These are phyloP conservation scores for Halcyon badia DNA, from an alignment of 2,797 vertebrate species.

Conservation along the genomic window DNA sequence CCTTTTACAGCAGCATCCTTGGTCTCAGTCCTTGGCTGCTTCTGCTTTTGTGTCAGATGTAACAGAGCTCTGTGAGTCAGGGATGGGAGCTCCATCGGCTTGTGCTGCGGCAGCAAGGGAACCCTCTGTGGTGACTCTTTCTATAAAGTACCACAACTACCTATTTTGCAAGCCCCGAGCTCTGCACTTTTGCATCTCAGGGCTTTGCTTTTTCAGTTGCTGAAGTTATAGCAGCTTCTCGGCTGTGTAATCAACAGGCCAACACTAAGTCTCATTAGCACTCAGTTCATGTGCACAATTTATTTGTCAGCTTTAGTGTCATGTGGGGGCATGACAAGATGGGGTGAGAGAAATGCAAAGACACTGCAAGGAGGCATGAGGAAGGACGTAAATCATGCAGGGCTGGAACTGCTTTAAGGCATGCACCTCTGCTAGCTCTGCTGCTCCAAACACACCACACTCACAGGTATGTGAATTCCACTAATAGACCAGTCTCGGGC, in stretches of 20 bases:
- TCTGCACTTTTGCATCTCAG: neutral
- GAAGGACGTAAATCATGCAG: neutral
- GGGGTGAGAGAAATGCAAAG: neutral
- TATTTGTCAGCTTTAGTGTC: neutral
- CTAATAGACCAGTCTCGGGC: accelerated
- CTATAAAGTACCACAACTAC: neutral
- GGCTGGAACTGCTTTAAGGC: neutral
- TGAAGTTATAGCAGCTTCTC: neutral
- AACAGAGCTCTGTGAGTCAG: neutral
- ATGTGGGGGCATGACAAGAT: neutral
- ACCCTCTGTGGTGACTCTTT: neutral
- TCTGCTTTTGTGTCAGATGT: neutral
- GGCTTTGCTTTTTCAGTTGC: neutral
- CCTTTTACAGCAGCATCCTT: neutral
- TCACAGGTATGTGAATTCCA: accelerated
- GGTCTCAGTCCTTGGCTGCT: neutral
- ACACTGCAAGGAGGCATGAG: neutral
- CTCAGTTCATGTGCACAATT: neutral
- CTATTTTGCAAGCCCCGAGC: neutral
- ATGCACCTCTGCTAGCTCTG: neutral
- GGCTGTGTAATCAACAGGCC: neutral
- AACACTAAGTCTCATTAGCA: neutral
- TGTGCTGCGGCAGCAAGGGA: neutral
- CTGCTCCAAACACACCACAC: neutral
- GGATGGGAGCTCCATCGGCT: neutral